phyloP scores from a whole-genome alignment of 2,797 vertebrate species.

The Protonibea diacanthus region DNA sequence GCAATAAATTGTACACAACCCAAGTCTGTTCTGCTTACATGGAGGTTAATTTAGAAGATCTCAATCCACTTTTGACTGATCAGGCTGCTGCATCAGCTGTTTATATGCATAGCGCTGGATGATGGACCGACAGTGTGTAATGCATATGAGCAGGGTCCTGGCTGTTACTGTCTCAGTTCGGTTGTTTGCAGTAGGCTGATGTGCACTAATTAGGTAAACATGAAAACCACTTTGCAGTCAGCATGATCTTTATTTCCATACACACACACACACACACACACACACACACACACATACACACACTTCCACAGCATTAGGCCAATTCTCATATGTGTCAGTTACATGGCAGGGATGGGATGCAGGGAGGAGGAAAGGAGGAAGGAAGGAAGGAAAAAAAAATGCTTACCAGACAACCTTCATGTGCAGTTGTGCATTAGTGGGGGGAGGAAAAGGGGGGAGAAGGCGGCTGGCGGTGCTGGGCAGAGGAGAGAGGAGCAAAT shows the following conservation, averaged over 20 bases:
- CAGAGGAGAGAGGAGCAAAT: constrained; percentile 82
- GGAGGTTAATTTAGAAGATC: constrained; percentile 36
- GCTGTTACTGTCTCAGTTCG: constrained; percentile 52
- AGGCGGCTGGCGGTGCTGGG: constrained; percentile 79
- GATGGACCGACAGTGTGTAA: background rate
- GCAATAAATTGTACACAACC: constrained; percentile 53
- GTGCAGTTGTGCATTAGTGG: constrained; percentile 80
- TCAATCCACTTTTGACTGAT: constrained; percentile 41
- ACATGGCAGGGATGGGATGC: constrained; percentile 64
- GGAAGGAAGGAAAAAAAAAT: constrained; percentile 54
- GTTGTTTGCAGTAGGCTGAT: constrained; percentile 63
- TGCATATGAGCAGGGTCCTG: constrained; percentile 14
- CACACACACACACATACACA: constrained; percentile 62
- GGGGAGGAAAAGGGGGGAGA: constrained; percentile 57
- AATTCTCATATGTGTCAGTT: constrained; percentile 83
- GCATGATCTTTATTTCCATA: constrained; percentile 63
- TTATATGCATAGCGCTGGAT: background rate
- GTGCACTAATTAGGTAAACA: constrained; percentile 72
- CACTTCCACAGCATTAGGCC: constrained; percentile 73
- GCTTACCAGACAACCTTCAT: constrained; percentile 83
- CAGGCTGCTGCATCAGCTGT: constrained; percentile 32
- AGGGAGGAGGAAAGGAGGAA: constrained; percentile 61
- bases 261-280: constrained; percentile 52
- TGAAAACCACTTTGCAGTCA: constrained; percentile 70
- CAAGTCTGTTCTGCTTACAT: constrained; percentile 24